Evolutionary conservation across 1,140 invertebrate genomes (phyloP), one percentile per base, ranked within the genome.

Genomic region (Apis florea): DNA sequence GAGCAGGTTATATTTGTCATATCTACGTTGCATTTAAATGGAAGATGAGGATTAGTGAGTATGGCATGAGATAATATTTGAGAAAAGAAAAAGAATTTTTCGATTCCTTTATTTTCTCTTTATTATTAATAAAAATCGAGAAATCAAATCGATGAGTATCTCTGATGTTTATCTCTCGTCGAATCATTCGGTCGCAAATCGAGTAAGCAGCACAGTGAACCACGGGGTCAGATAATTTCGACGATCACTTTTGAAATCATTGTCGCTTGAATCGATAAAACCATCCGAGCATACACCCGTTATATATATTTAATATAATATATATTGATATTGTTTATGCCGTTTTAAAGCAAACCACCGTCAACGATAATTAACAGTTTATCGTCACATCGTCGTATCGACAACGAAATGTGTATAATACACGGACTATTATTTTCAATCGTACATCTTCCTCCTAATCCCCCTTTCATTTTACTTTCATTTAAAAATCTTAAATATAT

Each of bases 311-410:
- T 53, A 53, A 53, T n/a, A n/a, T 59, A 53, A 53, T 3, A 31
- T 31, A 40, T 40, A 40, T 40, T 31, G 2, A 3, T 79, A 53
- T 40, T 53, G 58, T 70, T 70, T 53, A 63, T n/a, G 49, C 9
- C 76, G 47, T 5, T 47, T 58, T 58, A 58, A 67, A 79, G 21
- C 19, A 51, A n/a, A n/a, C 31, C 15, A 17, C 6, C 51, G 17
- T 49, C 70, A 26, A 21, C n/a, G 71, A 21, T 58, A 51, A 81
- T 81, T 81, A 73, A 73, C 71, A 21, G 64, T 79, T 79, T 79
- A 79, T 17, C 9, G 21, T 4, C 49, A 1, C 47, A 40, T 69
- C 24, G 26, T 26, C 11, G 17, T 17, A 15, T 2, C 21, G n/a
- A 56, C 53, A 17, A 15, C 56, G 56, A 49, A 61, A 72, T 31